Percentiles rank a stretch among this genome's conserved stretches.
Conservation (phyloP, 2,888 invertebrate genomes). For the Margaritifera margaritifera region DNA sequence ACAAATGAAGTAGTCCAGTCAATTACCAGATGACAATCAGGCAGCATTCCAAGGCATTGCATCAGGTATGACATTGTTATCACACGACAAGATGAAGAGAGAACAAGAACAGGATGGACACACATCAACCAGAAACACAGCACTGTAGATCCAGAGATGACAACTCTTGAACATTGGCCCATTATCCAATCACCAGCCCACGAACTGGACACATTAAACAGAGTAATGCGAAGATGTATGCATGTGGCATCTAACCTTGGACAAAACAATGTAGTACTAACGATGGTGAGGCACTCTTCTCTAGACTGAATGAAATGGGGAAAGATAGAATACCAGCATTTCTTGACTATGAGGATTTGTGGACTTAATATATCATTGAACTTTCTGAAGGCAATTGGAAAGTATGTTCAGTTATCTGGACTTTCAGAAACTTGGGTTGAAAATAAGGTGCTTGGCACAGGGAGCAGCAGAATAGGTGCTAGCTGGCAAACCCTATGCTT, state of each 20-base stretch:
- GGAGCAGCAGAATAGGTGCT: slow-evolving; percentile 8
- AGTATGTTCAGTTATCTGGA: slow-evolving; percentile 6
- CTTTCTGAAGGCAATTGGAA: slow-evolving; percentile 9
- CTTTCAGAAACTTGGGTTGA: slow-evolving; percentile 5
- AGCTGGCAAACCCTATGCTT: slow-evolving; percentile 5
- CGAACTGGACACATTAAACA: no score
- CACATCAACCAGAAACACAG: neutral
- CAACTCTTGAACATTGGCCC: slow-evolving; percentile 1
- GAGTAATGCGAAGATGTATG: slow-evolving; percentile 2
- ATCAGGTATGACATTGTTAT: no score
- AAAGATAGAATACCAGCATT: slow-evolving; percentile 1
- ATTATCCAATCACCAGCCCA: slow-evolving; percentile 5
- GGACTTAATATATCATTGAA: slow-evolving; percentile 13
- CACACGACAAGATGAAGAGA: no score
- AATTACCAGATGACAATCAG: neutral
- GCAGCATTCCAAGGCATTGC: no score
- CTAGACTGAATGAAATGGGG: slow-evolving; percentile 19
- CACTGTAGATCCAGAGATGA: neutral
- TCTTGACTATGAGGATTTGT: slow-evolving; percentile 15
- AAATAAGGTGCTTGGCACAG: neutral
- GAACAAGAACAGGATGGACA: no score
- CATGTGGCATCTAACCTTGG: slow-evolving; percentile 2
- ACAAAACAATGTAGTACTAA: slow-evolving; percentile 11
- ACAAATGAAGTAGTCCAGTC: neutral
- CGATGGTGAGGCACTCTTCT: slow-evolving; percentile 17